Base-by-base conservation (phyloP, 2,797 vertebrate species). In the Tenualosa ilisha region DNA sequence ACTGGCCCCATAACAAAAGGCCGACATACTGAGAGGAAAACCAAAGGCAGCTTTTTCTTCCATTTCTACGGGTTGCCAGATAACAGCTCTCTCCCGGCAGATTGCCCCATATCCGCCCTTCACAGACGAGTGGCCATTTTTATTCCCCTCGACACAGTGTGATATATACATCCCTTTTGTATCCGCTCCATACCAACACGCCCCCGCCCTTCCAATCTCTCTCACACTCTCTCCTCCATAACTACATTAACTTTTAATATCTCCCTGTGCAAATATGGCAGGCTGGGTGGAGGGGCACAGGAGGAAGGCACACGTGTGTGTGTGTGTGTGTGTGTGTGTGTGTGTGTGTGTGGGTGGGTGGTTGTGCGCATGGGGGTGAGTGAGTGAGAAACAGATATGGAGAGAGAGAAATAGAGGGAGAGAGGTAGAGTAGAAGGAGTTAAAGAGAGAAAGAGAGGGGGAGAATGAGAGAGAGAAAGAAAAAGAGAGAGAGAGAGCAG, bases 221-320 rank as follows among this genome's bases (percentile, higher is more conserved):
- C 7, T 26, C 82, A 40, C 31, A 72, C 65, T 20, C 13, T 49
- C 75, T 83, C 72, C 59, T 85, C 84, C 85, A 86, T 87, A 87
- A 86, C 85, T 83, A 53, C 79, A 90, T 92, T 85, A 91, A 87
- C 82, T 85, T 87, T 89, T 85, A 83, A 89, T 87, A 88, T 88
- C 50, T 17, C 37, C 68, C 50, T 50, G 85, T 86, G 84, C 53
- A 88, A 86, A 75, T 86, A 86, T 40, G 51, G 84, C 61, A 75
- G 12, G 50, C 50, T 51, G 50, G 24, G n/a, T 65, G 61, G 65
- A 11, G 12, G 65, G 65, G 65, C 4, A 26, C 65, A 31, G 65
- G 8, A 26, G 26, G 37, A 68, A 12, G 65, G 49, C 5, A 11
- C 5, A 11, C 5, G 49, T 50, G 49, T 50, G 61, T 9, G 61